Base-by-base conservation (phyloP, 1,140 invertebrate genomes). In the Drosophila pachea region DNA sequence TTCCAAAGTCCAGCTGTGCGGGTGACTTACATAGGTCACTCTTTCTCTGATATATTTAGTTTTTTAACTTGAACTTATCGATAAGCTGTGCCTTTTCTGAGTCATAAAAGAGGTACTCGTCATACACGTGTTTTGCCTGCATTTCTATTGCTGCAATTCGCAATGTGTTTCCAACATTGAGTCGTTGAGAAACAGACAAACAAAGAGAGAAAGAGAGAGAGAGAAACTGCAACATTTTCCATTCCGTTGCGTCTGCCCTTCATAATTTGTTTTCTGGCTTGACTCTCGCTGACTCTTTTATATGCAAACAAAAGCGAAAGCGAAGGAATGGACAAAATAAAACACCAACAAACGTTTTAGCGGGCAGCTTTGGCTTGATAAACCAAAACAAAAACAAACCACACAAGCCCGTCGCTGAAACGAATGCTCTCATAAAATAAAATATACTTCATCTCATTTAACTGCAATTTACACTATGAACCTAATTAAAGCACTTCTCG, bases 221-320 rank as follows among this genome's bases (percentile, higher is more conserved):
- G 8, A 8, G 47, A 63, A 22, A 58, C 33, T 65, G 54, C 40
- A 66, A 33, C 12, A 36, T 32, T 31, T 52, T 32, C 36, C 48
- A 60, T 22, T 59, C 52, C 7, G 35, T 29, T 42, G 32, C 32
- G 9, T 48, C 11, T 32, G 12, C 45, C 40, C 47, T 47, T 9
- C 40, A 42, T 14, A 29, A 12, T 47, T 35, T 35, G 55, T 6
- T 9, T 40, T 48, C 32, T 56, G 31, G 4, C 32, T 33, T 9
- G 29, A 33, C 33, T 56, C 31, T 58, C 14, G 4, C 40, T 47
- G 11, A n/a, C 36, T 40, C 48, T 40, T 22, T 38, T 42, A 42
- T 35, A 45, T 61, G 70, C 49, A 72, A 83, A 73, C 67, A 77
- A 74, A 68, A 74, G 66, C 48, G 45, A 60, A 56, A 55, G 14